Conservation (phyloP, 1,140 invertebrate genomes). For the Drosophila yakuba region DNA sequence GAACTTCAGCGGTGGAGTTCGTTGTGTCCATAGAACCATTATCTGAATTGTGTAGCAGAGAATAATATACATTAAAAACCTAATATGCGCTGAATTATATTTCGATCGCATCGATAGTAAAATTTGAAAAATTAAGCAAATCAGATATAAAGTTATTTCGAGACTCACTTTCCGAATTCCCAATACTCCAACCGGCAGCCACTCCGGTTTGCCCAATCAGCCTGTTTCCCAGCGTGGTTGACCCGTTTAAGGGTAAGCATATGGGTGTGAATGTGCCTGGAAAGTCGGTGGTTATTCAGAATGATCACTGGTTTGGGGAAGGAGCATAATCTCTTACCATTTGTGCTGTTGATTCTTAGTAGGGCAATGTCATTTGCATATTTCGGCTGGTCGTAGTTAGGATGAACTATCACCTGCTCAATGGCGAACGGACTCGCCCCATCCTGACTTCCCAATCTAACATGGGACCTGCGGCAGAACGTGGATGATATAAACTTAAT, state of each 20-base stretch:
- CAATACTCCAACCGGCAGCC: constrained; percentile 86
- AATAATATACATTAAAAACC: background rate
- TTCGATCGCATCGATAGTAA: background rate
- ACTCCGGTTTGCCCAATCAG: constrained; percentile 84
- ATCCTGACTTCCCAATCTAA: constrained; percentile 88
- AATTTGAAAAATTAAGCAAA: constrained; percentile 11
- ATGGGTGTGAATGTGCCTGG: constrained; percentile 84
- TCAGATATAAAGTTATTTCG: constrained; percentile 18
- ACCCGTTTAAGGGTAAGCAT: constrained; percentile 85
- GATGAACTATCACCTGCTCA: constrained; percentile 85
- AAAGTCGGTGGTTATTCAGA: background rate
- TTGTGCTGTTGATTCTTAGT: constrained; percentile 84
- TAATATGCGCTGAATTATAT: constrained; percentile 1
- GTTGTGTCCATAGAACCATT: constrained; percentile 63
- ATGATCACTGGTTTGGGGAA: background rate
- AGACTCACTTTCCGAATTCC: constrained; percentile 57
- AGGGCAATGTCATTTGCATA: constrained; percentile 89
- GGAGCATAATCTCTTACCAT: constrained; percentile 10
- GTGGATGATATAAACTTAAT: background rate
- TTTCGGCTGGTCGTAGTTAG: constrained; percentile 86
- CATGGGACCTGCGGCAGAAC: constrained; percentile 83
- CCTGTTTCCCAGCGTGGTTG: constrained; percentile 47
- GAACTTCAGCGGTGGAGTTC: constrained; percentile 16
- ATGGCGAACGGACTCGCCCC: constrained; percentile 86
- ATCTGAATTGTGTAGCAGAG: constrained; percentile 2